Percentiles rank a stretch among this genome's conserved stretches.
These are phyloP conservation scores for Nomada fucata DNA, from an alignment of 2,888 invertebrate genomes.

Conservation along the genomic window DNA sequence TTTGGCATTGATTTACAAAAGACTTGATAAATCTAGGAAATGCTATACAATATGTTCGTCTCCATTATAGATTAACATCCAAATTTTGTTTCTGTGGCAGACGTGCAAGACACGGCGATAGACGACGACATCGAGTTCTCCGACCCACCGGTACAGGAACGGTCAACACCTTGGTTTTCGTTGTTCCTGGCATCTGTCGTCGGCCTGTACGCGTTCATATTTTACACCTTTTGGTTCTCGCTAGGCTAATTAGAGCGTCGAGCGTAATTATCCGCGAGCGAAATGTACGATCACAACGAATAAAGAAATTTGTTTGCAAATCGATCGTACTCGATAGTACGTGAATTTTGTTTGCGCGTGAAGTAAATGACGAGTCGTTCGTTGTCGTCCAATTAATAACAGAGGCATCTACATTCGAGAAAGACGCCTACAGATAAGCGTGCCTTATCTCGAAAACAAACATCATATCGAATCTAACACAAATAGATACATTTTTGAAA, in stretches of 20 bases:
- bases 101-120: slow-evolving; percentile 37
- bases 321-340: too few relatives aligned
- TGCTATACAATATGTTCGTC: not conserved
- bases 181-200: slow-evolving; percentile 62
- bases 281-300: not conserved
- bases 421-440: not conserved
- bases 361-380: too few relatives aligned
- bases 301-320: slow-evolving; percentile 1
- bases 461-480: not conserved
- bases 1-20: not conserved
- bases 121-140: slow-evolving; percentile 76
- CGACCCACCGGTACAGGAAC: slow-evolving; percentile 64
- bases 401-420: not conserved
- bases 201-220: slow-evolving; percentile 71
- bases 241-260: not conserved
- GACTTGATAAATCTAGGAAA: too few relatives aligned
- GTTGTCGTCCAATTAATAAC: too few relatives aligned
- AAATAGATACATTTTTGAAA: too few relatives aligned
- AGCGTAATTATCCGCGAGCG: not conserved
- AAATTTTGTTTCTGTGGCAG: slow-evolving; percentile 16
- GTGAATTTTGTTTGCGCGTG: too few relatives aligned
- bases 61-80: too few relatives aligned
- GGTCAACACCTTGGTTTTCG: slow-evolving; percentile 54
- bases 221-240: slow-evolving; percentile 61
- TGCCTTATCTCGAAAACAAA: not conserved